Percentiles rank a stretch among this genome's conserved stretches.
phyloP scores from a whole-genome alignment of 2,113 vertebrate genomes.

The Azemiops feae region DNA sequence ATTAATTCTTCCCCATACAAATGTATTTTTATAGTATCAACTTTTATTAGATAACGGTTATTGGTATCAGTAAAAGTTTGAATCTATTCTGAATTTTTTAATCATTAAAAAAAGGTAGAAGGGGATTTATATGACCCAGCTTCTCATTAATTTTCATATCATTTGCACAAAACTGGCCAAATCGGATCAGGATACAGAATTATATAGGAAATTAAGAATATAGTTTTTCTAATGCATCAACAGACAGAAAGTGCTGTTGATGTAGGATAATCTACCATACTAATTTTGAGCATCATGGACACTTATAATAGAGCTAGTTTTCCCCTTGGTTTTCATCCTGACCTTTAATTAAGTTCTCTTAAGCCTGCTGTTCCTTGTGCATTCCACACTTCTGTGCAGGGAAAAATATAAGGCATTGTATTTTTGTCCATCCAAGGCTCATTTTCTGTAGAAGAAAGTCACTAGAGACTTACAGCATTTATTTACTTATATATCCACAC shows the following conservation, averaged over 20 bases:
- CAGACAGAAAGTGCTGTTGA: background rate
- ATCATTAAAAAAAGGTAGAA: background rate
- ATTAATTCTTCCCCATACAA: background rate
- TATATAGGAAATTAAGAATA: too few species aligned
- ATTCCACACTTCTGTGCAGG: background rate
- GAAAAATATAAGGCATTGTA: background rate
- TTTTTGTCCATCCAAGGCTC: background rate
- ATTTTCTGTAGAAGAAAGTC: background rate
- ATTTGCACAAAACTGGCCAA: background rate
- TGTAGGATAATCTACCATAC: background rate
- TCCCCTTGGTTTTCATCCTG: conserved; percentile 1
- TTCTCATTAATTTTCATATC: background rate
- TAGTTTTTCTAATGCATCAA: background rate
- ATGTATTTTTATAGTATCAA: background rate
- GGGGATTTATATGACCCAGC: background rate
- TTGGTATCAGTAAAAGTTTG: background rate
- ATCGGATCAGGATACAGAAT: background rate
- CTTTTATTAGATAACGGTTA: background rate
- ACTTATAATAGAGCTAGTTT: accelerated
- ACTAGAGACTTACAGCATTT: background rate
- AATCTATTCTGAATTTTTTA: background rate
- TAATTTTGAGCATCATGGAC: background rate
- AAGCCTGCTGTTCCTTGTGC: background rate
- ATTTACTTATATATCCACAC: background rate
- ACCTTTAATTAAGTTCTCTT: conserved; percentile 1